A percentile compares a stretch with the other conserved stretches of the same genome.
phyloP scores from a whole-genome alignment of 53 echinoderm and acorn worm species.

The Holothuria leucospilota region DNA sequence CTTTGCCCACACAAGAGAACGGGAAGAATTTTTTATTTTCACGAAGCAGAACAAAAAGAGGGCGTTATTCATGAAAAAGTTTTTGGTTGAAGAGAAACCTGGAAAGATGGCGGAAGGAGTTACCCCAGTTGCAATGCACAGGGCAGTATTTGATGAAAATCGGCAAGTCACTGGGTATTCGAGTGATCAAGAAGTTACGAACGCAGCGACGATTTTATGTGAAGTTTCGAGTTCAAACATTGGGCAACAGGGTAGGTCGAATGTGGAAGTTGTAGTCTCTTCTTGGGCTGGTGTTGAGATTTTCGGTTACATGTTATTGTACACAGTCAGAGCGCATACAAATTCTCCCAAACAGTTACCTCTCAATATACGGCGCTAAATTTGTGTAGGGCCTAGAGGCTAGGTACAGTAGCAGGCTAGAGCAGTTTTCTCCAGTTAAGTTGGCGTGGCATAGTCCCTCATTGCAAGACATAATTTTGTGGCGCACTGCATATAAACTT shows the following conservation, averaged over 20 bases:
- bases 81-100: background rate
- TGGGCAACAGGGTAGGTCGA: conserved; percentile 31
- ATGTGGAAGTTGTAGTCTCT: background rate
- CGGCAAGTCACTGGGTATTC: conserved; percentile 43
- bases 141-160: conserved; percentile 13
- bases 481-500: too few species aligned
- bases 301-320: background rate
- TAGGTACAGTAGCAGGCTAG: too few species aligned
- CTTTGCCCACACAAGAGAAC: too few species aligned
- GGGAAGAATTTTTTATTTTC: too few species aligned
- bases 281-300: conserved; percentile 29
- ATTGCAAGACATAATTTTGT: too few species aligned
- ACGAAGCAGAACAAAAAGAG: too few species aligned
- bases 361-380: too few species aligned
- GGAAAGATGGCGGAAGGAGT: background rate
- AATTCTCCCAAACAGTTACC: conserved; percentile 38
- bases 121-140: background rate
- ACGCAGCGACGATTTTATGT: conserved; percentile 52
- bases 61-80: too few species aligned
- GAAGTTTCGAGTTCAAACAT: conserved; percentile 49
- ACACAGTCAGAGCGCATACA: background rate
- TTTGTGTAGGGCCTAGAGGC: too few species aligned
- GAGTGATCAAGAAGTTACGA: conserved; percentile 52
- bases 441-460: too few species aligned
- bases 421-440: too few species aligned